Base-by-base conservation (phyloP, 1,140 invertebrate species). In the Archivesica marissinica region DNA sequence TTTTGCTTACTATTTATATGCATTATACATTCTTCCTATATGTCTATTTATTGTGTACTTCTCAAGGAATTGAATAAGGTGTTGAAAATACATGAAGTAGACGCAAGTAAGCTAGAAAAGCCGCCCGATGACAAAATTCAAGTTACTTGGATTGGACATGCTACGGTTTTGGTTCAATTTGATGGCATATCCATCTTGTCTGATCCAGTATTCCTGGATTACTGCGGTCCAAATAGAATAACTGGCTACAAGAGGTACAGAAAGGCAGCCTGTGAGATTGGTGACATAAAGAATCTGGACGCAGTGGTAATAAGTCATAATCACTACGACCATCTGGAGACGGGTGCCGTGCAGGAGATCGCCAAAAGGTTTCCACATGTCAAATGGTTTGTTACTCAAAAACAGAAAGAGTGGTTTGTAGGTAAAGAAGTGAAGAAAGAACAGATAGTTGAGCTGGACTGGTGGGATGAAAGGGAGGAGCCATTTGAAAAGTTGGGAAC, bases 291-390 rank as follows among this genome's bases (percentile, higher is more conserved):
- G 38, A 72, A 88, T 35, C 87, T 95, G n/a, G 93, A 95, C 88
- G 94, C 92, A 72, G 94, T 95, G 13, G 82, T 95, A 33, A 95
- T 95, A 76, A 95, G 94, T 54, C 95, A 95, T 85, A 94, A 94
- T 87, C 95, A 95, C 91, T 95, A 95, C 86, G 95, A 95, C 89
- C 95, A 95, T 90, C 85, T 95, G 20, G 95, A 95, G 86, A 77
- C 78, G 17, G 78, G 86, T 9, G 90, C 92, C 28, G 94, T 95
- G 2, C 80, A 41, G 3, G 54, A 86, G 11, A 88, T 95, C 23
- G 85, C 85, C 25, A 39, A 85, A 78, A 87, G 85, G 47, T 86
- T 72, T 76, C 23, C 33, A 6, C 80, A 90, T 54, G 89, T 95
- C 15, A 87, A 87, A 25, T 95, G 94, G 95, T 95, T 93, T 89